Percentiles rank a stretch among this genome's conserved stretches.
Conservation (phyloP, 1,140 invertebrate species). For the Hestina assimilis region DNA sequence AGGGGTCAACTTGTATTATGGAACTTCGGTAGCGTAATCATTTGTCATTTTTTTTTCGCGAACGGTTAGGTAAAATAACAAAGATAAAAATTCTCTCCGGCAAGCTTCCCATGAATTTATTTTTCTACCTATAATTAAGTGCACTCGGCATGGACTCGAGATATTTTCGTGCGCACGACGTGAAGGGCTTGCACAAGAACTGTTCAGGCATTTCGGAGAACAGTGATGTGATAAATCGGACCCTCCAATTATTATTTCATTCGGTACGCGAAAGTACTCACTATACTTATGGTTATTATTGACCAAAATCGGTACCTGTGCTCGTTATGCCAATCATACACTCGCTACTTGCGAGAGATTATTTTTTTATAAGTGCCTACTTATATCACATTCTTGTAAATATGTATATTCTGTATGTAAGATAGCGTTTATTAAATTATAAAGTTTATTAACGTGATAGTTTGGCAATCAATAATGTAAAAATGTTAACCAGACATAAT, state of each 20-base stretch:
- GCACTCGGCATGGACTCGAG: constrained; percentile 67
- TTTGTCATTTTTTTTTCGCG: constrained; percentile 64
- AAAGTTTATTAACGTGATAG: background rate
- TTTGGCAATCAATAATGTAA: background rate
- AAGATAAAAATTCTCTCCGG: constrained; percentile 52
- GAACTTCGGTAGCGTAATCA: constrained; percentile 39
- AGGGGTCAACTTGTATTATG: constrained; percentile 50
- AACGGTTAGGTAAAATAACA: constrained; percentile 67
- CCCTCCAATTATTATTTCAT: constrained; percentile 77
- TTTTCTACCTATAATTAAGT: constrained; percentile 75
- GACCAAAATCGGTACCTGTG: constrained; percentile 71
- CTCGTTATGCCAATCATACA: constrained; percentile 74
- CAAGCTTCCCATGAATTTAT: constrained; percentile 71
- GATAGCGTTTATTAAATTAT: background rate
- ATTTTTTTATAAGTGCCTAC: constrained; percentile 15
- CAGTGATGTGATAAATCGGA: constrained; percentile 76
- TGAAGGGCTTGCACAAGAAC: constrained; percentile 74
- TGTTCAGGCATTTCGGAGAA: constrained; percentile 72
- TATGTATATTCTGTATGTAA: background rate
- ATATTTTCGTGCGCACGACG: constrained; percentile 75
- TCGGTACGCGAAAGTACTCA: constrained; percentile 73
- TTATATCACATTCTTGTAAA: constrained; percentile 16
- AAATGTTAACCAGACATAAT: too few relatives aligned
- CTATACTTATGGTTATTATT: constrained; percentile 75
- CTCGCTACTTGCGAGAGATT: constrained; percentile 26